These are phyloP conservation scores for Brachionus asplanchnoidis DNA, from an alignment of 1,140 invertebrate genomes.

Conservation along the genomic window DNA sequence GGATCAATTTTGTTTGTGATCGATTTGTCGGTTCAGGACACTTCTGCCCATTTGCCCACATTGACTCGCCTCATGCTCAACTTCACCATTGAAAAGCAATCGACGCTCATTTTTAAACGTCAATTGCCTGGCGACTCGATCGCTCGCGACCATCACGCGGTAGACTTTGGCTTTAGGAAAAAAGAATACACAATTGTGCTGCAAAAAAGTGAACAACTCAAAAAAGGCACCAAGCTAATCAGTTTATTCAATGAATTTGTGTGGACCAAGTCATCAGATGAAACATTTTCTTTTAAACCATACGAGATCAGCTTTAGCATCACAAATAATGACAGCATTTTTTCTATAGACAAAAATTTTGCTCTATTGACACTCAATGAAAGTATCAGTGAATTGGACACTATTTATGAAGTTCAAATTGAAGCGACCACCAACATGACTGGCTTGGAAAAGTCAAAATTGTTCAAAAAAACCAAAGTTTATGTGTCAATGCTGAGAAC, in stretches of 20 bases:
- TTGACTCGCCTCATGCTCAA: background rate
- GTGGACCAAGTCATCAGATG: background rate
- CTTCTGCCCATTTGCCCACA: background rate
- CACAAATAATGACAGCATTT: background rate
- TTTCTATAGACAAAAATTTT: background rate
- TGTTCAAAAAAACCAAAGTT: background rate
- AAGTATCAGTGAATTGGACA: background rate
- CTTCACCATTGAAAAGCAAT: background rate
- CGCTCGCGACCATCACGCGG: background rate
- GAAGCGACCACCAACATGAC: background rate
- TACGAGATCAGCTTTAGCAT: background rate
- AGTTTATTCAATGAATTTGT: background rate
- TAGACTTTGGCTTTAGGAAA: background rate
- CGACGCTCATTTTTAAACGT: background rate
- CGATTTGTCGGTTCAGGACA: constrained; percentile 2
- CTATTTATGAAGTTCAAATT: background rate
- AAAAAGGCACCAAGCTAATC: background rate
- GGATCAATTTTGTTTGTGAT: background rate
- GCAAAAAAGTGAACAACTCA: background rate
- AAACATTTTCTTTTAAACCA: background rate
- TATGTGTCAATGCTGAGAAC: background rate
- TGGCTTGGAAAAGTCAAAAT: background rate
- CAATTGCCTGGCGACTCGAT: background rate
- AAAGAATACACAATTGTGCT: background rate
- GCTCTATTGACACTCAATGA: background rate